Conservation (phyloP, 1,140 invertebrate species). For the Trichoplusia ni region DNA sequence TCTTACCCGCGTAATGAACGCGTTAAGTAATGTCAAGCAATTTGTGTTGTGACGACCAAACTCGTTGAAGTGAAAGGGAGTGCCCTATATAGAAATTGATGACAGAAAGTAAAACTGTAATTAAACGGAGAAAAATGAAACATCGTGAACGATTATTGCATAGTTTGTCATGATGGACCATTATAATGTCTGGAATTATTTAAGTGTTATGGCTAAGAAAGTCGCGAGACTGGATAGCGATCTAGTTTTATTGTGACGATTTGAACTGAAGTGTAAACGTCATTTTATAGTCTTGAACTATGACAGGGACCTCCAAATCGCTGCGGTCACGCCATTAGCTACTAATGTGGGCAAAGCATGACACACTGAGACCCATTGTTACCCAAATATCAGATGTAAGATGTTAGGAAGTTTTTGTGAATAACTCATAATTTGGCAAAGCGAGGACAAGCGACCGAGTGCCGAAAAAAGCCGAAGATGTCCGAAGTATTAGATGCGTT, state of each 20-base stretch:
- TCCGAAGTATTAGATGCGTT: neutral
- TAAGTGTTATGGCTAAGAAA: too few species aligned
- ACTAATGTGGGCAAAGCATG: slow-evolving; percentile 51
- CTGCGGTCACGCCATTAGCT: slow-evolving; percentile 50
- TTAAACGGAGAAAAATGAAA: too few species aligned
- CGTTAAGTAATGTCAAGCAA: slow-evolving; percentile 2
- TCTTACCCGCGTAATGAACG: slow-evolving; percentile 3
- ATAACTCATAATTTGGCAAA: slow-evolving; percentile 20
- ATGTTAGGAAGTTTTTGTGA: slow-evolving; percentile 40
- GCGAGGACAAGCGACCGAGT: slow-evolving; percentile 39
- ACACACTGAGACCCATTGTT: slow-evolving; percentile 42
- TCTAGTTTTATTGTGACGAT: slow-evolving; percentile 5
- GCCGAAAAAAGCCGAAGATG: neutral
- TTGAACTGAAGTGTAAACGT: slow-evolving; percentile 20
- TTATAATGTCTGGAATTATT: too few species aligned
- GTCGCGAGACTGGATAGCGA: too few species aligned
- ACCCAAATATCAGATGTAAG: slow-evolving; percentile 40
- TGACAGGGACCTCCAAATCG: slow-evolving; percentile 50
- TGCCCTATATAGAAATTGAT: neutral
- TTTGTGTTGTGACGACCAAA: slow-evolving; percentile 2
- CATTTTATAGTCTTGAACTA: slow-evolving; percentile 55
- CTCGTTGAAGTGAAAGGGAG: neutral
- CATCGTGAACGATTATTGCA: too few species aligned
- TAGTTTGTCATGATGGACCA: too few species aligned
- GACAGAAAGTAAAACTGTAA: neutral